Base-by-base conservation (phyloP, 2,797 vertebrate genomes). In the Fistularia tabacaria region DNA sequence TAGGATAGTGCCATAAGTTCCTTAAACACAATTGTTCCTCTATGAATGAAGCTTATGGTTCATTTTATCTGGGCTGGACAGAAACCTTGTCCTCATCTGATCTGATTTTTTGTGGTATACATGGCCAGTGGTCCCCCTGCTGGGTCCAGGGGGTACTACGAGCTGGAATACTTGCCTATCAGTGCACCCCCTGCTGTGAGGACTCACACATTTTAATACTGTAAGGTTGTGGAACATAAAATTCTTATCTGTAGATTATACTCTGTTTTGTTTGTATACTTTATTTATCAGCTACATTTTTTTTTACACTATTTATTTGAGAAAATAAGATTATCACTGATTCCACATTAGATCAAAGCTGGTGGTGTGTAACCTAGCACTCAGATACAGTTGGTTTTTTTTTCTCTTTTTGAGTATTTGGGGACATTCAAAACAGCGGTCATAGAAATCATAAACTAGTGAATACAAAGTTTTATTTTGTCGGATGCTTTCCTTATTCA, bases 161-260 rank as follows among this genome's bases (percentile, higher is more conserved):
- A 3, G 10, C 38, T 44, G 1, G 8, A 50, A 36, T 12, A 14
- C 6, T 1, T 25, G n/a, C 42, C 39, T 14, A 53, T 46, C 40
- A 36, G 14, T 38, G 62, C 44, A 40, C 69, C 68, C 43, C 56
- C 73, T 77, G 72, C 58, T 66, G 77, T 73, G 49, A n/a, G n/a
- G n/a, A 40, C 25, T 13, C 43, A 25, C 43, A 25, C 25, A 25
- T 25, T 25, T 25, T 25, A 25, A 25, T 25, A 25, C 25, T 25
- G 25, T 25, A 25, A 25, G 25, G 25, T 25, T 25, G 25, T 25
- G 25, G 25, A 25, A 25, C 25, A 25, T 25, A 25, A 48, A 45
- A 6, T 45, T 12, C 43, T 45, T 3, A 40, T 13, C 38, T 51
- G 37, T 51, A 11, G 10, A 51, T 36, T 43, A 15, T 8, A 9